Evolutionary conservation across 2,888 invertebrate species (phyloP), one percentile per base, ranked within the genome.

Genomic region (Trissolcus japonicus): DNA sequence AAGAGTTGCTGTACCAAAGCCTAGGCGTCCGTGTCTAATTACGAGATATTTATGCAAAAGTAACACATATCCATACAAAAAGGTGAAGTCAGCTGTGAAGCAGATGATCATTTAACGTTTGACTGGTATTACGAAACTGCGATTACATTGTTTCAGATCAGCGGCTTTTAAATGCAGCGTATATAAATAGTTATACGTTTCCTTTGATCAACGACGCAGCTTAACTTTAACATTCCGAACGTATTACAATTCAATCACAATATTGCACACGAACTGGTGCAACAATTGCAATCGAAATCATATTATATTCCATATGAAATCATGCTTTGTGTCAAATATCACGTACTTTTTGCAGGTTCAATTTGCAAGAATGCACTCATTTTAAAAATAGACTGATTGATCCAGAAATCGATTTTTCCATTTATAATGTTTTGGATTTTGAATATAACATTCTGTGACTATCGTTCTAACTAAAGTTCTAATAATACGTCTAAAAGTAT

Each of bases 211-310:
- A 29, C 55, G 16, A 46, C 17, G 50, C 41, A 19, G 13, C 50
- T 43, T 54, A 25, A 56, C 57, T 68, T 60, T 60, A 35, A 55
- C 35, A 16, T 46, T 46, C 16, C 19, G 16, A 50, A 54, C 43
- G 54, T 25, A 60, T 69, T 60, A 62, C 41, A 76, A 65, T 76
- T 60, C 65, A 59, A 65, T 75, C 59, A 63, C 54, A 68, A 53
- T 55, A 62, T 54, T 46, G 46, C 43, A 19, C 46, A 11, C 16
- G 17, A 35, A 61, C 11, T 13, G 40, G 54, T 60, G 11, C 35
- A 54, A 59, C 16, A 29, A 60, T 29, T 9, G 35, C 41, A 55
- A 63, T 46, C 17, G 17, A 13, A 35, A 35, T 35, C 35, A 9
- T 35, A 35, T 35, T 35, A 11, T 4, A 4, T 25, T 25, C 7